Evolutionary conservation across 2,888 invertebrate species (phyloP).

Genomic region (Phanerotoma sp.): DNA sequence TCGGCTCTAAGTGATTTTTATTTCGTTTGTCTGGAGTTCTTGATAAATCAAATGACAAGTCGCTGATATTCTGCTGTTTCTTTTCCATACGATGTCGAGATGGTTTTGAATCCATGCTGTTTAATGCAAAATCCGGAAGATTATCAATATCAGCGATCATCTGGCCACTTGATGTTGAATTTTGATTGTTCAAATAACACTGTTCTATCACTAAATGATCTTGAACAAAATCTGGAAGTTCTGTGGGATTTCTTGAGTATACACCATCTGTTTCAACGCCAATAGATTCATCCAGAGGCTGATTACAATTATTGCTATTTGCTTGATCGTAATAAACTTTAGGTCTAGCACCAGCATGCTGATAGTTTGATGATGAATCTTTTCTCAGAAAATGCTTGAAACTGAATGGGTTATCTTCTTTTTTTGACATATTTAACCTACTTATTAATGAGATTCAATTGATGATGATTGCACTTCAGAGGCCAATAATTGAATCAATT

Average conservation of each 20-base stretch:
- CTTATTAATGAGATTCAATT: too few species aligned
- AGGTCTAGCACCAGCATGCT: constrained; percentile 75
- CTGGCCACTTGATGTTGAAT: constrained; percentile 51
- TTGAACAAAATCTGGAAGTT: constrained; percentile 85
- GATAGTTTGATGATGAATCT: constrained; percentile 65
- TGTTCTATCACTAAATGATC: constrained; percentile 84
- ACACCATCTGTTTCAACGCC: constrained; percentile 60
- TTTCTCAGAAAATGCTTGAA: constrained; percentile 82
- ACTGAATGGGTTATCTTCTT: constrained; percentile 79
- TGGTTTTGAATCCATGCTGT: constrained; percentile 50
- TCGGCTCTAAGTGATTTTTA: too few species aligned
- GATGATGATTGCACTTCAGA: too few species aligned
- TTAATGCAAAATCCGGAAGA: constrained; percentile 69
- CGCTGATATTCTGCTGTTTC: constrained; percentile 18
- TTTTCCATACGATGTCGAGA: constrained; percentile 14
- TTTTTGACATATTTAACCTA: constrained; percentile 58
- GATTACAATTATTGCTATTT: constrained; percentile 38
- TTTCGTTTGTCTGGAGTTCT: constrained; percentile 40
- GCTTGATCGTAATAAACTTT: constrained; percentile 63
- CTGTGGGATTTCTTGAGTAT: constrained; percentile 63
- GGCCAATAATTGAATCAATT: too few species aligned
- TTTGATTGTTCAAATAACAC: constrained; percentile 62
- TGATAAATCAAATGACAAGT: constrained; percentile 45
- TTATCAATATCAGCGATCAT: constrained; percentile 64
- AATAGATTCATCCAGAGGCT: constrained; percentile 55